Conservation (phyloP, 2,113 vertebrate genomes). For the Prionailurus bengalensis region DNA sequence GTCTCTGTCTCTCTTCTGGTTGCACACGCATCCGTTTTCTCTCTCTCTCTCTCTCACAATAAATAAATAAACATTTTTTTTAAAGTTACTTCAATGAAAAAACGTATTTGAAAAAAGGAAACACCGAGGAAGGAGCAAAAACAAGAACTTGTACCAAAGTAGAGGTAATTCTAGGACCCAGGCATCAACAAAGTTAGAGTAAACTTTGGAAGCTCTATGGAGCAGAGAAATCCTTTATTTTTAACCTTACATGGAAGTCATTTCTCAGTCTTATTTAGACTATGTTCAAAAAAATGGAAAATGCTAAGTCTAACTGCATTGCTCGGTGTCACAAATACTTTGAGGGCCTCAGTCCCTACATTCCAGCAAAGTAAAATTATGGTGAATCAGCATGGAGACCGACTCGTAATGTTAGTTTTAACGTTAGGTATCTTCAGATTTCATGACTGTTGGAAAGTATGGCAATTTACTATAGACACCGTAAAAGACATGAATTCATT, state of each 20-base stretch:
- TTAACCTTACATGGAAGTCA: neutral
- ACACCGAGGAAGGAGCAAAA: neutral
- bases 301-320: neutral
- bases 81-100: no score
- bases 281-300: neutral
- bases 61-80: no score
- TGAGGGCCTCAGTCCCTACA: neutral
- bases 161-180: neutral
- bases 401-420: neutral
- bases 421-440: neutral
- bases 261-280: neutral
- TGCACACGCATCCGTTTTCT: no score
- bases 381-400: neutral
- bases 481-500: constrained; percentile 31
- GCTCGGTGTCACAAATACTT: neutral
- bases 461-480: neutral
- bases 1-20: no score
- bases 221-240: neutral
- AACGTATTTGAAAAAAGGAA: neutral
- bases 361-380: constrained; percentile 33
- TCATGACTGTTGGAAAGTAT: neutral
- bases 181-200: neutral
- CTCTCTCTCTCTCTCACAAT: no score
- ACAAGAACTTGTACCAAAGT: neutral
- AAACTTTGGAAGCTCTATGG: neutral